Evolutionary conservation across 2,888 invertebrate species (phyloP), one percentile per base, ranked within the genome.

Genomic region (Eristalis tenax): DNA sequence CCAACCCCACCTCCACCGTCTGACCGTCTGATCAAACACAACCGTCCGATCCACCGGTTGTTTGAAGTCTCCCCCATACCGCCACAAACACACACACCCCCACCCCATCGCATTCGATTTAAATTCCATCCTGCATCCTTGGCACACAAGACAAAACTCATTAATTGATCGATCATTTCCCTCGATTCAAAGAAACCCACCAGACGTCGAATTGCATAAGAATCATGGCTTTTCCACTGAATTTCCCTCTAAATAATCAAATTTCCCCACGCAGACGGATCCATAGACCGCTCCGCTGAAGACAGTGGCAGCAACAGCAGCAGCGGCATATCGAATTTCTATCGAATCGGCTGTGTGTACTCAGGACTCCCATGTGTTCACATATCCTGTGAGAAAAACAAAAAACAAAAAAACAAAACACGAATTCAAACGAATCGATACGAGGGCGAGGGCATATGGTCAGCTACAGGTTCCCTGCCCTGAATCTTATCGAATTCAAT

Each of bases 341-440:
- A 69, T 77, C 56, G 35, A 56, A 50, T 50, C 35, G 28, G 18
- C 50, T 40, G 65, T 64, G 26, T 70, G 64, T 56, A 18, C 50
- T 50, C 50, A 50, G 50, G 50, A 22, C 43, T 38, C 78, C 4
- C 28, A 78, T 70, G 70, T 78, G 78, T 40, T 40, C 69, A 50
- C 59, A 61, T 80, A 80, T 80, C 79, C 79, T 80, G 73, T 73
- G 79, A 73, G 66, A 73, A 66, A 61, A 5, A 26, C 8, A 8
- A 32, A 32, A 10, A 63, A 70, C 10, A 15, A 4, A 1, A n/a
- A 43, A 40, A 13, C 15, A 4, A 8, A n/a, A 43, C n/a, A 15
- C 43, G n/a, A 43, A 79, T 79, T 79, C 79, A 32, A 66, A 35
- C 57, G 32, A 79, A 80, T 50, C 65, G 59, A 40, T 11, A 32